Conservation (phyloP, 2,888 invertebrate genomes). For the Xestia rhomboidea region DNA sequence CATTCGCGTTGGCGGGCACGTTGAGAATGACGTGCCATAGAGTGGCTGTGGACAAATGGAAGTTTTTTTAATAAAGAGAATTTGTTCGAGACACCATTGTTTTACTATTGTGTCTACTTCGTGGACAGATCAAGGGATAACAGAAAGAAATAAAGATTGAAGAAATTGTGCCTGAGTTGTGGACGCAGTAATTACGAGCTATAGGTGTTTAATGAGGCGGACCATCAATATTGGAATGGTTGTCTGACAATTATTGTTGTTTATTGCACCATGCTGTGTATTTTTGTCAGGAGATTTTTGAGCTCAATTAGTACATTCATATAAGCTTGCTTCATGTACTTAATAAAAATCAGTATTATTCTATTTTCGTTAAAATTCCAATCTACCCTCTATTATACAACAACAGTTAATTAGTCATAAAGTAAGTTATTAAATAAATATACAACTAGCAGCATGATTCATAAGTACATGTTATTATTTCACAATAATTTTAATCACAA, state of each 20-base stretch:
- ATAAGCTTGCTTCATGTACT: background rate
- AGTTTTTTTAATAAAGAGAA: background rate
- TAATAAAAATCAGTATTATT: background rate
- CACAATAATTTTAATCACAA: conserved; percentile 21
- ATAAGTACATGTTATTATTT: conserved; percentile 5
- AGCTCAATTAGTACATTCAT: background rate
- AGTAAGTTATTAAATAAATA: background rate
- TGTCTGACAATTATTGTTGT: background rate
- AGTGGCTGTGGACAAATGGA: conserved; percentile 71
- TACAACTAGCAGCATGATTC: conserved; percentile 29
- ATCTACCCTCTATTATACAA: background rate
- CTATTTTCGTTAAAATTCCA: background rate
- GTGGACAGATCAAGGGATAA: no score
- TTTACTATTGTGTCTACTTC: no score
- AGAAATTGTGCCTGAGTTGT: background rate
- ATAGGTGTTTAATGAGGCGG: background rate
- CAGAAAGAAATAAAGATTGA: background rate
- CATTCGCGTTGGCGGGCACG: conserved; percentile 79
- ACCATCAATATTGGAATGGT: background rate
- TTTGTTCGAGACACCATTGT: no score
- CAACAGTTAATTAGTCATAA: conserved; percentile 3
- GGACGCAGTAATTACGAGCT: background rate
- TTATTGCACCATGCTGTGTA: background rate
- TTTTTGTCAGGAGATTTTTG: background rate
- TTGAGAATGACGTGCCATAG: conserved; percentile 75